phyloP scores from a whole-genome alignment of 2,113 vertebrate genomes.

The Pavo muticus region DNA sequence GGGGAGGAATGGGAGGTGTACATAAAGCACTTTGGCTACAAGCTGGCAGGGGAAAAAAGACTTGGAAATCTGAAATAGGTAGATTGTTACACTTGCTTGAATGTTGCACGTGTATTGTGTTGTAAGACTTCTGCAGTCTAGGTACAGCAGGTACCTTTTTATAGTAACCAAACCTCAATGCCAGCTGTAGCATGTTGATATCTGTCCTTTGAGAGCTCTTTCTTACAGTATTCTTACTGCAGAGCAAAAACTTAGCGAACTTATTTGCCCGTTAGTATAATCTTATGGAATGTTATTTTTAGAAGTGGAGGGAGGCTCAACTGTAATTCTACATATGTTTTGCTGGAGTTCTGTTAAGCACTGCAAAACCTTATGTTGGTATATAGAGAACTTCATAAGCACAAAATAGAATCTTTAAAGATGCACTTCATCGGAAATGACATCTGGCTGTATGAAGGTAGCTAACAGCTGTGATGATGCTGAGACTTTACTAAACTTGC shows the following conservation, averaged over 20 bases:
- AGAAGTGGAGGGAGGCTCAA: conserved; percentile 71
- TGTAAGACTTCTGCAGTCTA: background rate
- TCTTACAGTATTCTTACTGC: background rate
- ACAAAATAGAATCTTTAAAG: background rate
- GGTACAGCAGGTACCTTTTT: background rate
- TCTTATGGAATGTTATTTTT: conserved; percentile 45
- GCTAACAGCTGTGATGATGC: background rate
- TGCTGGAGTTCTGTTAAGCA: background rate
- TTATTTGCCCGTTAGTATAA: conserved; percentile 18
- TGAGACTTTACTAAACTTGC: background rate
- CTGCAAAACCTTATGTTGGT: background rate
- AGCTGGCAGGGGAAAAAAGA: background rate
- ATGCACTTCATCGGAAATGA: background rate
- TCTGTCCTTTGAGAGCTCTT: background rate
- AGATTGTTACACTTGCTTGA: background rate
- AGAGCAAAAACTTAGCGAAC: background rate
- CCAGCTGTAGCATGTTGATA: conserved; percentile 29
- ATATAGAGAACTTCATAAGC: background rate
- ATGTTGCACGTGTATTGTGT: background rate
- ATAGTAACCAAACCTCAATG: conserved; percentile 70
- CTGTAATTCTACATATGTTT: conserved; percentile 52
- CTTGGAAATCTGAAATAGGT: background rate
- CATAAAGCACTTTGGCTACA: background rate
- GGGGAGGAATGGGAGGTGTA: conserved; percentile 10
- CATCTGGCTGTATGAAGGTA: background rate